A percentile compares a stretch with the other conserved stretches of the same genome.
Conservation (phyloP, 2,113 vertebrate species). For the Mus musculus region DNA sequence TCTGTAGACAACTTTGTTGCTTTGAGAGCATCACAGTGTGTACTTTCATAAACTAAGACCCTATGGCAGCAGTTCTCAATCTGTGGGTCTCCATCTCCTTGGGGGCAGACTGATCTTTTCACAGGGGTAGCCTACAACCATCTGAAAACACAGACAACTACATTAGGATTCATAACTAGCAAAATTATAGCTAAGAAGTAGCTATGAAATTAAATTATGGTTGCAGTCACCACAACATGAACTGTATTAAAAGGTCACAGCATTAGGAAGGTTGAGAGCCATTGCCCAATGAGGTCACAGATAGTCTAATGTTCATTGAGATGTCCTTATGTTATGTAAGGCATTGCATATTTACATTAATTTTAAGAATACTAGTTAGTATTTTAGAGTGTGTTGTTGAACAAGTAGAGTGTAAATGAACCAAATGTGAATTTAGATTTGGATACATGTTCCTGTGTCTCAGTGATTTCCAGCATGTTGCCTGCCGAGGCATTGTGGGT, state of each 20-base stretch:
- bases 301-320: not conserved
- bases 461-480: not conserved
- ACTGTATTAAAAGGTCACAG: not conserved
- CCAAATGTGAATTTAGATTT: not conserved
- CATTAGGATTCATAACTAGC: not conserved
- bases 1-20: no score
- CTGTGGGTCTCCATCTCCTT: not conserved
- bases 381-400: conserved; percentile 28
- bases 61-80: not conserved
- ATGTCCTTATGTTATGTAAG: no score
- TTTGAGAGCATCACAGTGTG: not conserved
- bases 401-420: not conserved
- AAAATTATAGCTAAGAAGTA: not conserved
- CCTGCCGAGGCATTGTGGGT: not conserved
- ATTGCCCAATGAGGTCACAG: not conserved
- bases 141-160: not conserved
- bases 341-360: not conserved
- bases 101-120: not conserved
- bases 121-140: not conserved
- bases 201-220: not conserved
- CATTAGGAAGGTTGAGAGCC: not conserved
- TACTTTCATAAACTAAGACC: not conserved
- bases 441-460: not conserved
- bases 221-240: not conserved
- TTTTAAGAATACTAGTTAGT: not conserved